Percentiles rank a stretch among this genome's conserved stretches.
Evolutionary conservation across 1,140 invertebrate genomes (phyloP).

Genomic region (Anoplolepis gracilipes): DNA sequence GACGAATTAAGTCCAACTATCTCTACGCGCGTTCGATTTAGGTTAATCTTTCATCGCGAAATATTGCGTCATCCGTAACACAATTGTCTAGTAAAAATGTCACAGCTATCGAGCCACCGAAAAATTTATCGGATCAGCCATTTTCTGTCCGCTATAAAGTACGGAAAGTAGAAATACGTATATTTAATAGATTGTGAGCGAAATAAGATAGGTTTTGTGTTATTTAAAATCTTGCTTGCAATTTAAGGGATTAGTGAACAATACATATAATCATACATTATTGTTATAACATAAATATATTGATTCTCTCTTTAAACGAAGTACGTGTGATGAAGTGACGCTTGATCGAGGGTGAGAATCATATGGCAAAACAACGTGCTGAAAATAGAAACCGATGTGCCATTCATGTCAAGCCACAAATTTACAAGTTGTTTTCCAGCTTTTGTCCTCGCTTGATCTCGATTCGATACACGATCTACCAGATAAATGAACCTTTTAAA

Average conservation of each 20-base stretch:
- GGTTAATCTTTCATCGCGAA: constrained; percentile 47
- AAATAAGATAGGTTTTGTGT: neutral
- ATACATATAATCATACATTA: constrained; percentile 13
- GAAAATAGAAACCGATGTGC: constrained; percentile 22
- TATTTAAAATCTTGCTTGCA: neutral
- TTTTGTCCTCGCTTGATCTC: constrained; percentile 26
- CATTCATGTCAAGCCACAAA: constrained; percentile 41
- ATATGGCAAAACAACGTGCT: constrained; percentile 12
- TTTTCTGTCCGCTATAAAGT: neutral
- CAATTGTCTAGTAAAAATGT: too few relatives aligned
- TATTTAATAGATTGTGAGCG: neutral
- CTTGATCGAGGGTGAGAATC: neutral
- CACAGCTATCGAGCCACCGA: neutral
- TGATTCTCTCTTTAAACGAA: neutral
- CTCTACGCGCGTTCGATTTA: constrained; percentile 54
- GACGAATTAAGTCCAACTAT: constrained; percentile 68
- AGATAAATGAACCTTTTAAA: constrained; percentile 55
- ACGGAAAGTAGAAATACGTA: neutral
- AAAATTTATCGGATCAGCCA: neutral
- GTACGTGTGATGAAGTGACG: neutral
- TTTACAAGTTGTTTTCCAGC: constrained; percentile 56
- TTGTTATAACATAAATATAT: neutral
- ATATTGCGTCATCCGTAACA: constrained; percentile 2
- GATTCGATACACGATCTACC: constrained; percentile 36
- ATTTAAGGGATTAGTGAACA: neutral